Percentiles rank a stretch among this genome's conserved stretches.
Evolutionary conservation across 2,113 vertebrate genomes (phyloP).

Genomic region (Archocentrus centrarchus): DNA sequence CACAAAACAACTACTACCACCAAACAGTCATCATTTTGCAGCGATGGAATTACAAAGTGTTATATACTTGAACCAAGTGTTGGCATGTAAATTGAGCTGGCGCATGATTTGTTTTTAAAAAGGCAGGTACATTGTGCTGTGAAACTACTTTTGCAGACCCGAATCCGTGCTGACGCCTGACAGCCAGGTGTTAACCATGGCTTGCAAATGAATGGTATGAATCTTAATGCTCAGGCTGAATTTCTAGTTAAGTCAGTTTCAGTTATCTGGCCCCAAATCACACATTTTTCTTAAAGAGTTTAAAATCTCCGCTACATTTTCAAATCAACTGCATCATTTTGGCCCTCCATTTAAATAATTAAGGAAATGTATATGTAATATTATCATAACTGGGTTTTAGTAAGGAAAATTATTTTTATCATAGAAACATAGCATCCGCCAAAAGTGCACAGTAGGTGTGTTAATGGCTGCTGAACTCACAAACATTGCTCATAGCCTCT

Average conservation of each 20-base stretch:
- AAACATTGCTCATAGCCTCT: too few species aligned
- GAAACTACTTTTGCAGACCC: not conserved
- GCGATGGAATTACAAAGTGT: slow-evolving; percentile 53
- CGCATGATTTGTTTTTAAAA: slow-evolving; percentile 54
- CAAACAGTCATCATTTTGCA: slow-evolving; percentile 57
- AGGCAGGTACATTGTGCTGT: slow-evolving; percentile 11
- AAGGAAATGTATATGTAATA: not conserved
- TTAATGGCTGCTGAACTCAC: too few species aligned
- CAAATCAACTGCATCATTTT: not conserved
- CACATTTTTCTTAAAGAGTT: not conserved
- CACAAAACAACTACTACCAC: slow-evolving; percentile 26
- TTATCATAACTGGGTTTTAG: not conserved
- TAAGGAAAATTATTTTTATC: not conserved
- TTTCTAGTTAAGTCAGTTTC: slow-evolving; percentile 2
- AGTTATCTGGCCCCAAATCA: not conserved
- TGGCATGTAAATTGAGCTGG: slow-evolving; percentile 39
- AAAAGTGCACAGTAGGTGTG: not conserved
- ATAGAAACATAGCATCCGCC: not conserved
- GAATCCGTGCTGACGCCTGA: not conserved
- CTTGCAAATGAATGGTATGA: not conserved
- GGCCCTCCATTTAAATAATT: not conserved
- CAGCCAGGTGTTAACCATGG: slow-evolving; percentile 2
- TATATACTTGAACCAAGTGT: slow-evolving; percentile 47
- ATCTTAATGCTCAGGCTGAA: not conserved
- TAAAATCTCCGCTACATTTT: not conserved